Base-by-base conservation (phyloP, 2,888 invertebrate genomes). In the Drosophila meridionalis region DNA sequence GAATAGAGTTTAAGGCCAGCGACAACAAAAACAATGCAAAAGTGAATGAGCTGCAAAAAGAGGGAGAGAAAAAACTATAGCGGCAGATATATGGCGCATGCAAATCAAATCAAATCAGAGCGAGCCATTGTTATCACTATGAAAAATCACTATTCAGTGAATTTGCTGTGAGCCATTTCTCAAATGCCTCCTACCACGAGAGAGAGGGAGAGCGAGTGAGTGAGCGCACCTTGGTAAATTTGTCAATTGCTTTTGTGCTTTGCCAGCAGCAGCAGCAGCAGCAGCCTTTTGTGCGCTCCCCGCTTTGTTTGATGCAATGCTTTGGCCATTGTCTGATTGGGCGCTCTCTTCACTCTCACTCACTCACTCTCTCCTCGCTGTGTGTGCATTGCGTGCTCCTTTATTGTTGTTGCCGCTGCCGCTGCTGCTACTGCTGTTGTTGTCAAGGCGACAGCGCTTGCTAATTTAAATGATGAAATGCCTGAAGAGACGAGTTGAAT, bases 401-500 rank as follows among this genome's bases (percentile, higher is more conserved):
- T 78, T 67, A 66, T 57, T 78, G 76, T 53, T 72, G 69, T 20
- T 64, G 56, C 43, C 65, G 63, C 55, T 78, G 71, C 50, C 70
- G 69, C 26, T 65, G 47, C 43, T 48, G 52, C 60, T 62, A 50
- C 34, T 14, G 65, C 59, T 61, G 48, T 30, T 11, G 68, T 78
- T 64, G 89, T 50, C 87, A 87, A 75, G 84, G 72, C 73, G 69
- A 73, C 73, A 69, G 64, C 74, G 73, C 52, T 36, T 73, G 84
- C 84, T 89, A 87, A 85, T 85, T 89, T 83, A 81, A 83, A 79
- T 85, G 79, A 83, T 78, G 79, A 79, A 87, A 83, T 73, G 68
- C 67, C 71, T 58, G 43, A 72, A 69, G 59, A 74, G 64, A 60
- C 42, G 20, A 47, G 20, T 12, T 36, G 72, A 30, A 48, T 48